A percentile compares a stretch with the other conserved stretches of the same genome.
phyloP scores from a whole-genome alignment of 2,113 vertebrate species.

The Cephalopterus ornatus region DNA sequence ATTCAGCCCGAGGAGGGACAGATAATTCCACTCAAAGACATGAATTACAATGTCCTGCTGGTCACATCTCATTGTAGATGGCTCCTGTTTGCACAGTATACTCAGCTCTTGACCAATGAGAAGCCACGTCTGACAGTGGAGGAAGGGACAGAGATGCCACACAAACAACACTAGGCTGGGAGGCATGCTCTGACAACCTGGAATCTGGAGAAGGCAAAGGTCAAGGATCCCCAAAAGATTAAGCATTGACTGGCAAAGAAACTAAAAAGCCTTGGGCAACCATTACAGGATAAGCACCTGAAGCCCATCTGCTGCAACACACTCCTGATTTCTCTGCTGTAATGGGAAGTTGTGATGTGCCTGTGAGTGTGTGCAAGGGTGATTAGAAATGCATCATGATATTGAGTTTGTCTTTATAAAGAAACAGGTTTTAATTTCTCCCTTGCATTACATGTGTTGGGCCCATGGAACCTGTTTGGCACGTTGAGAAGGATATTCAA shows the following conservation, averaged over 20 bases:
- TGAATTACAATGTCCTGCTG: neutral
- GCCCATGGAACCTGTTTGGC: neutral
- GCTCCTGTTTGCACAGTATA: neutral
- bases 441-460: neutral
- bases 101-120: neutral
- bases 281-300: neutral
- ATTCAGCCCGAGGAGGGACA: neutral
- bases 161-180: neutral
- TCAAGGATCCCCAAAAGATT: neutral
- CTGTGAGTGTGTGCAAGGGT: neutral
- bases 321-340: neutral
- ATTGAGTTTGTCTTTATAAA: neutral
- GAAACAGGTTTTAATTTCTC: neutral
- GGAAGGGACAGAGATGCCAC: neutral
- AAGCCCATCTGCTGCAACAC: neutral
- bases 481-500: neutral
- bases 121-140: neutral
- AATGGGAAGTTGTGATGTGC: neutral
- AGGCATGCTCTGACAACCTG: neutral
- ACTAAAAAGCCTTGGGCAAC: neutral
- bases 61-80: neutral
- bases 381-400: neutral
- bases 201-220: neutral
- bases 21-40: neutral
- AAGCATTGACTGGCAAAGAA: neutral